A percentile compares a stretch with the other conserved stretches of the same genome.
These are phyloP conservation scores for Cataglyphis rosenhaueri DNA, from an alignment of 2,888 invertebrate genomes.

Conservation along the genomic window DNA sequence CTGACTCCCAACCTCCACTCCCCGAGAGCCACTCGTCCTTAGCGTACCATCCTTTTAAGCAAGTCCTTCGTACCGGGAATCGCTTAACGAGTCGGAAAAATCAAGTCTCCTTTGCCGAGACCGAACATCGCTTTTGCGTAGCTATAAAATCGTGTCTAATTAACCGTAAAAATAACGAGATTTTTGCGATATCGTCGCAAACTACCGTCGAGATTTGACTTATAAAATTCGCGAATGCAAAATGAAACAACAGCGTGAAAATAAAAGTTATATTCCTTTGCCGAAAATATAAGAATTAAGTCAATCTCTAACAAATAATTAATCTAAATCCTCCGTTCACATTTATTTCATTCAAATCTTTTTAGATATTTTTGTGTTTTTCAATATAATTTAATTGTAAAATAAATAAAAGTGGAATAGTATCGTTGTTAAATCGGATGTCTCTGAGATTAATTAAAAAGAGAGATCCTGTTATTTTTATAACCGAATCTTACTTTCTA, in stretches of 20 bases:
- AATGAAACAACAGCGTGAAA: background rate
- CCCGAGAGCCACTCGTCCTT: slow-evolving; percentile 58
- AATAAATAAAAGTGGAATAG: slow-evolving; percentile 24
- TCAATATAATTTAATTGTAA: slow-evolving; percentile 24
- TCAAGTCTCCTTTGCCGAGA: slow-evolving; percentile 77
- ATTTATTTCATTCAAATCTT: too few species aligned
- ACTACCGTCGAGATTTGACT: slow-evolving; percentile 49
- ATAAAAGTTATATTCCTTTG: background rate
- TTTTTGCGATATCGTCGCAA: slow-evolving; percentile 73
- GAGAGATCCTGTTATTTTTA: slow-evolving; percentile 42
- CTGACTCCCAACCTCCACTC: slow-evolving; percentile 52
- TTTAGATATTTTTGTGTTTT: slow-evolving; percentile 17
- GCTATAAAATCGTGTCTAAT: slow-evolving; percentile 78
- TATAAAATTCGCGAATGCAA: slow-evolving; percentile 10
- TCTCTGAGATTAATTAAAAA: slow-evolving; percentile 42
- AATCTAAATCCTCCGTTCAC: background rate
- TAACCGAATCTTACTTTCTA: slow-evolving; percentile 49
- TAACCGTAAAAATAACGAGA: slow-evolving; percentile 85
- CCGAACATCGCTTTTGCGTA: slow-evolving; percentile 67
- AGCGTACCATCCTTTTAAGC: slow-evolving; percentile 63
- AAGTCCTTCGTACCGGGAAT: slow-evolving; percentile 77
- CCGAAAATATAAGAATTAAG: background rate
- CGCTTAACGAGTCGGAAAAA: slow-evolving; percentile 84
- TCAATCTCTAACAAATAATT: background rate
- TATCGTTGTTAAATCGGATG: slow-evolving; percentile 34